Evolutionary conservation across 2,888 invertebrate species (phyloP), one percentile per base, ranked within the genome.

Genomic region (Rhorus exstirpatorius): DNA sequence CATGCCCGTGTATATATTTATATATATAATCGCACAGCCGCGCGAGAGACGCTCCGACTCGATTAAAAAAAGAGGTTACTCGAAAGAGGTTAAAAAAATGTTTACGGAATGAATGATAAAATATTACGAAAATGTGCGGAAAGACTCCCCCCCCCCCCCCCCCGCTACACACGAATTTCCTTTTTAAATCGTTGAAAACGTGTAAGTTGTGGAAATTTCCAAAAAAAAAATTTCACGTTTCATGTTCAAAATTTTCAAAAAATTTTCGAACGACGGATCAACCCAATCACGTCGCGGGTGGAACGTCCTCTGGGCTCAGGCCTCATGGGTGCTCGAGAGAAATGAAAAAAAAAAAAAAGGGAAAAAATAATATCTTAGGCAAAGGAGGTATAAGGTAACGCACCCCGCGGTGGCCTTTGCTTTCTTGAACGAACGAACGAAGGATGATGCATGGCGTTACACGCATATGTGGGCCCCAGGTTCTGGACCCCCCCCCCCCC

Each of bases 401-500:
- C 90, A 91, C 89, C 92, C 91, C 87, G 91, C 91, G 91, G 92
- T 92, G 92, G 92, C 90, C 92, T 92, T 91, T 92, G 91, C 87
- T 91, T 90, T 90, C 89, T 89, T 89, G 84, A 88, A 87, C 86
- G 89, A 75, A 75, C 77, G 87, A 87, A 90, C 90, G 88, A 90
- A 92, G 90, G 90, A 92, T 93, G 93, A 93, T 93, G 90, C 90
- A 93, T 93, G 91, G 93, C 92, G 91, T 91, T 92, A 91, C 91
- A 91, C 91, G 90, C 90, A 90, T 89, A 89, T 89, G 89, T 88
- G 85, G 84, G 83, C 86, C 86, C 85, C 82, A 44, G 79, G 80
- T 79, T 82, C 79, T 77, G 35, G 46, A 63, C 44, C 78, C 78
- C 83, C 79, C 84, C 84, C 72, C 80, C 80, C 78, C 79, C 67